These are phyloP conservation scores for Anguilla anguilla DNA, from an alignment of 2,797 vertebrate species.

Conservation along the genomic window DNA sequence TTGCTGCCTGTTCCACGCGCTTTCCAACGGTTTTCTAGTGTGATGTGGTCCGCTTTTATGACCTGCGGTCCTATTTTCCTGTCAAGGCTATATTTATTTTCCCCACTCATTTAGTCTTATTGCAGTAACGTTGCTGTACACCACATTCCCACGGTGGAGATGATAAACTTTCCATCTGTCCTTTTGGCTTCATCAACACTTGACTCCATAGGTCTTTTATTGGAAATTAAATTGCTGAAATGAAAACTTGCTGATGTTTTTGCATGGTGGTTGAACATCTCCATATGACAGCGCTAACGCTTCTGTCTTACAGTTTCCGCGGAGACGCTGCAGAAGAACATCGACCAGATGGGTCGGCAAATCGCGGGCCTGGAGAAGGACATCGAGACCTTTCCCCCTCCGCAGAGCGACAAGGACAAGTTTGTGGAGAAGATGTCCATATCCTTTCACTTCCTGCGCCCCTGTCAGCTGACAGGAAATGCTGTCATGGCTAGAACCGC, in stretches of 20 bases:
- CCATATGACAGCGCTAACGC: not conserved
- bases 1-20: not conserved
- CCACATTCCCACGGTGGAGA: not conserved
- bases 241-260: not conserved
- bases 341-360: slow-evolving; percentile 81
- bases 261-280: not conserved
- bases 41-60: not conserved
- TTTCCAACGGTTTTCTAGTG: not conserved
- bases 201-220: not conserved
- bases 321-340: slow-evolving; percentile 82
- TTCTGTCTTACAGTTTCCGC: slow-evolving; percentile 71
- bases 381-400: slow-evolving; percentile 76
- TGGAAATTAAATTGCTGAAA: not conserved
- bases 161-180: not conserved
- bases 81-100: not conserved
- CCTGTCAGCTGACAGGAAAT: not conserved
- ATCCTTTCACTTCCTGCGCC: slow-evolving; percentile 67
- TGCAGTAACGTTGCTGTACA: not conserved
- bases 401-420: slow-evolving; percentile 77
- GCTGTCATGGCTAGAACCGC: not conserved
- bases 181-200: not conserved
- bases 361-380: slow-evolving; percentile 74
- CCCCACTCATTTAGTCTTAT: not conserved
- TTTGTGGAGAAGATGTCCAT: slow-evolving; percentile 83
- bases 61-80: not conserved